Percentiles rank a stretch among this genome's conserved stretches.
Evolutionary conservation across 1,140 invertebrate genomes (phyloP).

Genomic region (Ephestia elutella): DNA sequence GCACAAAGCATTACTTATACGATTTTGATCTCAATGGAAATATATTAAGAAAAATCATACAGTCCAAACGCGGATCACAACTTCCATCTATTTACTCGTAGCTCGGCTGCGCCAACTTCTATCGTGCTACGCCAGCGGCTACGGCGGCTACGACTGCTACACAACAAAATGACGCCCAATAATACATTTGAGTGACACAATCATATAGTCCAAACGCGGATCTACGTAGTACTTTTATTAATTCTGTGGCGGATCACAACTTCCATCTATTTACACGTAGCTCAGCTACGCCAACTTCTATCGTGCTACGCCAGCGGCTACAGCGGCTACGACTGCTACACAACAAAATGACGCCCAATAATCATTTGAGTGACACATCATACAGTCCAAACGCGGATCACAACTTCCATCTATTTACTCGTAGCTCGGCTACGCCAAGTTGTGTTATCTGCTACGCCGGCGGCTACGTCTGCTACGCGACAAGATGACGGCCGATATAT

Average conservation of each 20-base stretch:
- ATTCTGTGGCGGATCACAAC: background rate
- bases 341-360: constrained; percentile 15
- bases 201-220: too few species aligned
- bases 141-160: constrained; percentile 14
- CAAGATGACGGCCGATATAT: constrained; percentile 13
- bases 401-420: background rate
- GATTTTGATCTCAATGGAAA: too few species aligned
- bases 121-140: constrained; percentile 13
- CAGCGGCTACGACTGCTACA: constrained; percentile 12
- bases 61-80: background rate
- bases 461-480: constrained; percentile 15
- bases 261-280: background rate
- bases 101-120: constrained; percentile 3
- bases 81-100: background rate
- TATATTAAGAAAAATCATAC: too few species aligned
- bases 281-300: constrained; percentile 6
- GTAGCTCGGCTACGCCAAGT: background rate
- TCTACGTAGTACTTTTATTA: too few species aligned
- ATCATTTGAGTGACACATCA: too few species aligned
- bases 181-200: too few species aligned
- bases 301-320: constrained; percentile 14
- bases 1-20: too few species aligned
- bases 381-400: background rate
- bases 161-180: constrained; percentile 15
- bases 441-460: constrained; percentile 13